A percentile compares a stretch with the other conserved stretches of the same genome.
phyloP scores from a whole-genome alignment of 2,797 vertebrate genomes.

The Schizopygopsis malacanthus region DNA sequence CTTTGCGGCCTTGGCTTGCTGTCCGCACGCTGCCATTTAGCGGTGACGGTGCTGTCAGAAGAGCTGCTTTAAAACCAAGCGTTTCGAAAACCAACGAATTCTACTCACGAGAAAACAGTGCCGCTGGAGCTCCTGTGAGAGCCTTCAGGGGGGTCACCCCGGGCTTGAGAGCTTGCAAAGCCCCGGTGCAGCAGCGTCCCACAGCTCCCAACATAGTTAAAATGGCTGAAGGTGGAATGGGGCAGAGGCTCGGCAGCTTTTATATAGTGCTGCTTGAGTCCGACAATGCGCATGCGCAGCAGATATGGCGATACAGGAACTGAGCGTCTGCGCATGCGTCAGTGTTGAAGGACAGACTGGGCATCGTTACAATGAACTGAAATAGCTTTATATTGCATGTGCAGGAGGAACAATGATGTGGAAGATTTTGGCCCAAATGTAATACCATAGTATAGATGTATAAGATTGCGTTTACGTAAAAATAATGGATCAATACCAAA shows the following conservation, averaged over 20 bases:
- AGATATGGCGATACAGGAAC: slow-evolving; percentile 37
- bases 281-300: slow-evolving; percentile 69
- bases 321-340: slow-evolving; percentile 52
- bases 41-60: slow-evolving; percentile 17
- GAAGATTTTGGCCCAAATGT: background rate
- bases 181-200: slow-evolving; percentile 81
- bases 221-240: slow-evolving; percentile 86
- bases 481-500: background rate
- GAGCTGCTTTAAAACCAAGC: background rate
- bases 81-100: background rate
- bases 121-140: slow-evolving; percentile 77
- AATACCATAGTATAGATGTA: background rate
- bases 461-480: background rate
- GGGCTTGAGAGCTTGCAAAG: slow-evolving; percentile 78
- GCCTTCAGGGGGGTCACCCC: slow-evolving; percentile 77
- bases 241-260: slow-evolving; percentile 64
- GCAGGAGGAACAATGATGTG: slow-evolving; percentile 16
- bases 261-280: slow-evolving; percentile 67
- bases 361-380: slow-evolving; percentile 23
- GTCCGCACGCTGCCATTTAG: slow-evolving; percentile 51
- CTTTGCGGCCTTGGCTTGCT: slow-evolving; percentile 62
- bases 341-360: slow-evolving; percentile 56
- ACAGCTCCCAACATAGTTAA: slow-evolving; percentile 81
- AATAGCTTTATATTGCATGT: background rate
- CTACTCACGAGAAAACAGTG: slow-evolving; percentile 77